Conservation (phyloP, 2,113 vertebrate genomes). For the Meriones unguiculatus region DNA sequence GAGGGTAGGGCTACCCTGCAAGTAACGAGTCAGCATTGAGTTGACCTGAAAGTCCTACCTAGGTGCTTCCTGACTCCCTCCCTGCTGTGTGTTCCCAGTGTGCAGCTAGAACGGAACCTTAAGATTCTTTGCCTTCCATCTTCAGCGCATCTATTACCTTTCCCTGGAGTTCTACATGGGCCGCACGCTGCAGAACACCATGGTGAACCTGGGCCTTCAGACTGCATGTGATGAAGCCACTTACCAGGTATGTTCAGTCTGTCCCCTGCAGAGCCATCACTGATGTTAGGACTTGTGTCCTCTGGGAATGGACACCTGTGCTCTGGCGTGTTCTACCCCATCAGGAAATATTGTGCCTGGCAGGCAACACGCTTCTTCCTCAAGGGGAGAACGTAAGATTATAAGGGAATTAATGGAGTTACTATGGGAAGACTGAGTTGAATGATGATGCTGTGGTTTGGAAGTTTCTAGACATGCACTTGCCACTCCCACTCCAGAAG, state of each 20-base stretch:
- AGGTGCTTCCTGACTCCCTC: neutral
- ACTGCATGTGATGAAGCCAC: constrained; percentile 93
- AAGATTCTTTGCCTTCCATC: constrained; percentile 48
- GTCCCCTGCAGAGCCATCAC: neutral
- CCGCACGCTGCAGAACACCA: constrained; percentile 94
- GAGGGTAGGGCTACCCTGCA: neutral
- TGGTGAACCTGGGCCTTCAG: constrained; percentile 94
- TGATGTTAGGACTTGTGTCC: fast-evolving
- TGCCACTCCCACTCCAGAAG: neutral
- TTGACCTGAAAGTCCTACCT: neutral
- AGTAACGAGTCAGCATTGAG: too few species aligned
- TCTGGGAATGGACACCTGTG: fast-evolving
- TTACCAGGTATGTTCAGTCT: constrained; percentile 89
- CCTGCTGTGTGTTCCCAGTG: neutral
- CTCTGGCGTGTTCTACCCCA: fast-evolving
- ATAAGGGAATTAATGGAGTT: neutral
- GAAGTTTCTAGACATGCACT: neutral
- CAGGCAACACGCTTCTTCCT: neutral
- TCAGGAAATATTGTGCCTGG: neutral
- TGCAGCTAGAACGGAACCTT: neutral
- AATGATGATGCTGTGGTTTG: neutral
- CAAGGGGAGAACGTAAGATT: neutral
- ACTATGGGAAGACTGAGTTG: neutral
- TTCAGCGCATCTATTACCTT: constrained; percentile 92
- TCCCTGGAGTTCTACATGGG: constrained; percentile 97